Percentiles rank a stretch among this genome's conserved stretches.
These are phyloP conservation scores for Penelope pileata DNA, from an alignment of 2,113 vertebrate genomes.

Conservation along the genomic window DNA sequence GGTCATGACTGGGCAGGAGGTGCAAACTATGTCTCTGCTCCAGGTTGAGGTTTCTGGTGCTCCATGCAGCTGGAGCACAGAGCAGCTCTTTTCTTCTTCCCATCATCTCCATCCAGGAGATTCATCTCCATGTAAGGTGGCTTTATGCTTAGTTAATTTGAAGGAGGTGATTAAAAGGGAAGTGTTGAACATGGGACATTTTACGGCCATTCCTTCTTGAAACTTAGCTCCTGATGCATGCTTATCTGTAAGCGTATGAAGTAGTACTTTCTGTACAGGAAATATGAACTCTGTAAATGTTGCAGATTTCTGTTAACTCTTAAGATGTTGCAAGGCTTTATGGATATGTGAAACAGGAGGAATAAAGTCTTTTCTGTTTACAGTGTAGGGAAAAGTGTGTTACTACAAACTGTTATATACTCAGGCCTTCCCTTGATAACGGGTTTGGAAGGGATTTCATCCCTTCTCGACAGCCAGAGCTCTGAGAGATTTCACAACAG, in stretches of 20 bases:
- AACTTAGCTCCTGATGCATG: neutral
- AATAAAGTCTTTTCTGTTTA: neutral
- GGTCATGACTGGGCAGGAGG: too few relatives aligned
- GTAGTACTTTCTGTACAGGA: neutral
- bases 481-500: neutral
- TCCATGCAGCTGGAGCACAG: neutral
- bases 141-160: neutral
- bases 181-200: neutral
- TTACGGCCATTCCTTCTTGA: neutral
- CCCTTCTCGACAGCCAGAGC: neutral
- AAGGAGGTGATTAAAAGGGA: neutral
- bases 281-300: neutral
- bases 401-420: neutral
- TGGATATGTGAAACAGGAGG: neutral
- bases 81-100: neutral
- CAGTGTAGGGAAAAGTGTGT: neutral
- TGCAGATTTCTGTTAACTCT: neutral
- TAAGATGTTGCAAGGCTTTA: neutral
- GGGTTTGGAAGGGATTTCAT: neutral
- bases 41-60: neutral
- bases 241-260: neutral
- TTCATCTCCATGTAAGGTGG: neutral
- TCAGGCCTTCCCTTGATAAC: neutral
- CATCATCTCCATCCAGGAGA: neutral
- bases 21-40: neutral